A percentile compares a stretch with the other conserved stretches of the same genome.
These are phyloP conservation scores for Ectropis crepuscularia DNA, from an alignment of 2,888 invertebrate genomes.

Conservation along the genomic window DNA sequence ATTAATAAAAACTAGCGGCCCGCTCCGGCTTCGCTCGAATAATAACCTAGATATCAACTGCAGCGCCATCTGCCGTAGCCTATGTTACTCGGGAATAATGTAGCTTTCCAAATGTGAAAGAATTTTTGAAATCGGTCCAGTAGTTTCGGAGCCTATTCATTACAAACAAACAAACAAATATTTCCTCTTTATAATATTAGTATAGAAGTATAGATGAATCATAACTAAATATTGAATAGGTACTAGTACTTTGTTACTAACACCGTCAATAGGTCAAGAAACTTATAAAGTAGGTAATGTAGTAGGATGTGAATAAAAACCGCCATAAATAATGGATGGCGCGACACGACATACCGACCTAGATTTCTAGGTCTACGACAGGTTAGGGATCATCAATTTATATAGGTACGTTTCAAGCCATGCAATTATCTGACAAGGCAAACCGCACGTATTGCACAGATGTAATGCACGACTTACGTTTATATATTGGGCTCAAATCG, in stretches of 20 bases:
- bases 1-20: not conserved
- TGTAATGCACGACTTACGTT: slow-evolving; percentile 23
- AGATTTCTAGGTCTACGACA: slow-evolving; percentile 39
- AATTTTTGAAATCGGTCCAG: no score
- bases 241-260: not conserved
- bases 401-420: slow-evolving; percentile 51
- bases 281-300: not conserved
- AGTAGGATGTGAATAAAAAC: slow-evolving; percentile 6
- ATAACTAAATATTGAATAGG: no score
- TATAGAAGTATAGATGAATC: no score
- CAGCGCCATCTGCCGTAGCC: no score
- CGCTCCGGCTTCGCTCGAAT: no score
- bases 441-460: slow-evolving; percentile 44
- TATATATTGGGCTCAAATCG: slow-evolving; percentile 23
- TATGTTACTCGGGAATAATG: no score
- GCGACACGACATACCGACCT: slow-evolving; percentile 31
- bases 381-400: slow-evolving; percentile 41
- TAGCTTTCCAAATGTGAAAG: no score
- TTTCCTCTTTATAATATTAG: no score
- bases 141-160: no score
- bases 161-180: no score
- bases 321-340: slow-evolving; percentile 14
- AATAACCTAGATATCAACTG: no score
- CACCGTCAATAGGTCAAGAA: not conserved
- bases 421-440: slow-evolving; percentile 60